Evolutionary conservation across 1,140 invertebrate genomes (phyloP).

Genomic region (Cherax destructor): DNA sequence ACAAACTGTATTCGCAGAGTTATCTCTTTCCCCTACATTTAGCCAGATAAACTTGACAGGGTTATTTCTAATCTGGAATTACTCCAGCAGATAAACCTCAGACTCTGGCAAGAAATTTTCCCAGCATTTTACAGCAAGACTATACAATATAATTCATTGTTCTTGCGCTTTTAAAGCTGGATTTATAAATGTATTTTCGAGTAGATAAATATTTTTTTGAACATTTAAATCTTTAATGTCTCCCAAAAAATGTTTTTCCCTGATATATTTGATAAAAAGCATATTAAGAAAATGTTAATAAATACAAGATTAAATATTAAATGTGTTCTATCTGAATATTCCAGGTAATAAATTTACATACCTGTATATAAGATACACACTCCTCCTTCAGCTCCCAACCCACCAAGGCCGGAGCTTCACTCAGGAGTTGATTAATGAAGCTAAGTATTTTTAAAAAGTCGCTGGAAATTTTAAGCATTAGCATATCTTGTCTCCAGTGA

Average conservation of each 20-base stretch:
- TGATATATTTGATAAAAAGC: too few species aligned
- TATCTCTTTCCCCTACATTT: conserved; percentile 25
- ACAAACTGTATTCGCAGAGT: conserved; percentile 15
- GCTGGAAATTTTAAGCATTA: background rate
- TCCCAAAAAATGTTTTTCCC: too few species aligned
- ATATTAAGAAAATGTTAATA: too few species aligned
- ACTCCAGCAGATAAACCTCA: background rate
- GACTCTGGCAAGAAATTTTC: background rate
- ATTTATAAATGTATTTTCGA: too few species aligned
- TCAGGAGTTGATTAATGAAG: background rate
- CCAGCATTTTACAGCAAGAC: background rate
- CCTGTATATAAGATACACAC: background rate
- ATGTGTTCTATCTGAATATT: too few species aligned
- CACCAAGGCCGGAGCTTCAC: background rate
- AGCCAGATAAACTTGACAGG: conserved; percentile 34
- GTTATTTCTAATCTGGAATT: conserved; percentile 36
- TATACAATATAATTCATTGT: background rate
- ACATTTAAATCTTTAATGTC: too few species aligned
- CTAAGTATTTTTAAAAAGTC: background rate
- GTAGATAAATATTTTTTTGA: too few species aligned
- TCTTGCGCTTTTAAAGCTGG: background rate
- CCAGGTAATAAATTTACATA: too few species aligned
- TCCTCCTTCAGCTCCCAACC: background rate
- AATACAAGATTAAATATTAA: too few species aligned
- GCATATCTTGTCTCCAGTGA: background rate